These are phyloP conservation scores for Pilophorus perplexus DNA, from an alignment of 2,888 invertebrate species.

Conservation along the genomic window DNA sequence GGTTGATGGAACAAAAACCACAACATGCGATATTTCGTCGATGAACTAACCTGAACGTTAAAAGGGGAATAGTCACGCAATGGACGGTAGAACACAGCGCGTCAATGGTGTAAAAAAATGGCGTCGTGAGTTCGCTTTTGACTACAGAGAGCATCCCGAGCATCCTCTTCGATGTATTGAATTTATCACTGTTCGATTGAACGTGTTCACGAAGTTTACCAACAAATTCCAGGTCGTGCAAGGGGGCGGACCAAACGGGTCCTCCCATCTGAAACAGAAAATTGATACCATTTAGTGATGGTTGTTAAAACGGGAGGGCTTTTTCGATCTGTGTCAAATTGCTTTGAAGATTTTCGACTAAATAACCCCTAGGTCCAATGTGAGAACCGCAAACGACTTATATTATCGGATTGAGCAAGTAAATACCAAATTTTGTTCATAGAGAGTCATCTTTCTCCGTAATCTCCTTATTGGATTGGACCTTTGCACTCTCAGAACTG, in stretches of 20 bases:
- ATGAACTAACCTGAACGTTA: conserved; percentile 62
- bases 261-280: conserved; percentile 70
- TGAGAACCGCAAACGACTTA: no score
- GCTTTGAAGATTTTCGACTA: no score
- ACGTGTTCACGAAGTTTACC: conserved; percentile 58
- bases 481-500: no score
- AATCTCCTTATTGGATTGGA: no score
- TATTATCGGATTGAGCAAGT: no score
- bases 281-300: background rate
- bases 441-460: no score
- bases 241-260: conserved; percentile 87
- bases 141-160: conserved; percentile 76
- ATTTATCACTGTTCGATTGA: conserved; percentile 52
- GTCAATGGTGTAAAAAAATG: conserved; percentile 83
- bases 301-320: background rate
- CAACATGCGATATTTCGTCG: no score
- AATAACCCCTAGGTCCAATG: no score
- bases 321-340: no score
- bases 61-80: conserved; percentile 67
- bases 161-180: conserved; percentile 72
- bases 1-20: no score
- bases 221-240: conserved; percentile 80
- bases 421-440: no score
- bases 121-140: conserved; percentile 80
- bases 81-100: conserved; percentile 72